Conservation (phyloP, 2,113 vertebrate genomes). For the Bubo scandiacus region DNA sequence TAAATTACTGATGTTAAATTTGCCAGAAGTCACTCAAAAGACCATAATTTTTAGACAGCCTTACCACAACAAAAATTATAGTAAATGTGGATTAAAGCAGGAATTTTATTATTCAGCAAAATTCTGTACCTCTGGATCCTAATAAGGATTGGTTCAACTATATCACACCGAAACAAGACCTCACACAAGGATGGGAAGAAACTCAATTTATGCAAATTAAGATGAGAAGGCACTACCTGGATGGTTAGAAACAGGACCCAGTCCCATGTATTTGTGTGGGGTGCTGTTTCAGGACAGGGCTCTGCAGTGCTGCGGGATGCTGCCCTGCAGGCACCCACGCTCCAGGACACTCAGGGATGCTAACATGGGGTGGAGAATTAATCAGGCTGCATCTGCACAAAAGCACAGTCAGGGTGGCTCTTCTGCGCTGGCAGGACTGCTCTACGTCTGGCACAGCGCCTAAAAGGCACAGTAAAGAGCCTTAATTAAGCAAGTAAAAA, state of each 20-base stretch:
- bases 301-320: rapidly evolving
- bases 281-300: neutral
- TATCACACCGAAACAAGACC: neutral
- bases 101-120: neutral
- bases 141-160: neutral
- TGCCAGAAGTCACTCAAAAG: neutral
- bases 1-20: neutral
- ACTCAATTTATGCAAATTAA: neutral
- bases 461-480: neutral
- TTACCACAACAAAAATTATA: neutral
- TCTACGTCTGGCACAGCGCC: neutral
- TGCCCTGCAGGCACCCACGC: neutral
- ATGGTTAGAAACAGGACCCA: neutral
- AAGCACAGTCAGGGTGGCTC: neutral
- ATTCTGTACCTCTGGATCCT: neutral
- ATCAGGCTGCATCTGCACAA: too few species aligned
- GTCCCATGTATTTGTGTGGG: rapidly evolving
- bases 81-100: neutral
- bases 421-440: neutral
- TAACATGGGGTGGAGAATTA: too few species aligned
- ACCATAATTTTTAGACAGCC: neutral
- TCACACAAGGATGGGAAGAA: neutral
- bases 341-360: neutral
- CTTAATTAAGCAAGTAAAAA: neutral
- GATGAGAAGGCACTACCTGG: neutral